These are phyloP conservation scores for Campoletis sonorensis DNA, from an alignment of 1,140 invertebrate species.

Conservation along the genomic window DNA sequence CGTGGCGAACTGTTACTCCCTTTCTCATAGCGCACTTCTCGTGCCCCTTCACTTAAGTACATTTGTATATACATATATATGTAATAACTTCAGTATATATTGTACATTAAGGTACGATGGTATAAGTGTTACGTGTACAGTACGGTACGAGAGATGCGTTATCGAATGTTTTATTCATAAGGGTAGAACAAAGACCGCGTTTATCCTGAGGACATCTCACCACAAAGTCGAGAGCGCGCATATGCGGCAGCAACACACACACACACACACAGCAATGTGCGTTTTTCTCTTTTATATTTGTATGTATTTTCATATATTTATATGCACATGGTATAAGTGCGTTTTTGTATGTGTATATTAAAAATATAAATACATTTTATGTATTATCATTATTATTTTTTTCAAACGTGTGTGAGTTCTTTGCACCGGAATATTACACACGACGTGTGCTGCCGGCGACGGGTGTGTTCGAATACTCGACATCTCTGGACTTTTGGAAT, in stretches of 20 bases:
- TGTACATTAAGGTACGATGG: background rate
- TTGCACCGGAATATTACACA: constrained; percentile 27
- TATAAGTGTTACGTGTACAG: constrained; percentile 24
- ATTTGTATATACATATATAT: too few species aligned
- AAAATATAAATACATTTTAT: background rate
- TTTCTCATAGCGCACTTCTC: constrained; percentile 19
- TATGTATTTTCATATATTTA: too few species aligned
- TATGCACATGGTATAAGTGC: background rate
- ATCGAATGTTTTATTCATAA: constrained; percentile 78
- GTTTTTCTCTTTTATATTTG: constrained; percentile 17
- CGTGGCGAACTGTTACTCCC: background rate
- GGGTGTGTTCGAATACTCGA: background rate
- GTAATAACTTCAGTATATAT: constrained; percentile 27
- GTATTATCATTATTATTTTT: too few species aligned
- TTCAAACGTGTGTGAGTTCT: background rate
- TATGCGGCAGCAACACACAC: constrained; percentile 56
- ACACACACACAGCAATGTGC: constrained; percentile 51
- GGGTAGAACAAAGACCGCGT: constrained; percentile 73
- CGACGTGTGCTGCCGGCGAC: constrained; percentile 33
- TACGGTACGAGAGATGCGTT: constrained; percentile 68
- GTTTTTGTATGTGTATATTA: background rate
- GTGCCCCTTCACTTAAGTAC: background rate
- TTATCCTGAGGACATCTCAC: constrained; percentile 75
- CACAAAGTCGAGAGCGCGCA: constrained; percentile 38
- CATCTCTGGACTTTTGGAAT: constrained; percentile 2